Conservation (phyloP, 2,888 invertebrate genomes). For the Drosophila siamana region DNA sequence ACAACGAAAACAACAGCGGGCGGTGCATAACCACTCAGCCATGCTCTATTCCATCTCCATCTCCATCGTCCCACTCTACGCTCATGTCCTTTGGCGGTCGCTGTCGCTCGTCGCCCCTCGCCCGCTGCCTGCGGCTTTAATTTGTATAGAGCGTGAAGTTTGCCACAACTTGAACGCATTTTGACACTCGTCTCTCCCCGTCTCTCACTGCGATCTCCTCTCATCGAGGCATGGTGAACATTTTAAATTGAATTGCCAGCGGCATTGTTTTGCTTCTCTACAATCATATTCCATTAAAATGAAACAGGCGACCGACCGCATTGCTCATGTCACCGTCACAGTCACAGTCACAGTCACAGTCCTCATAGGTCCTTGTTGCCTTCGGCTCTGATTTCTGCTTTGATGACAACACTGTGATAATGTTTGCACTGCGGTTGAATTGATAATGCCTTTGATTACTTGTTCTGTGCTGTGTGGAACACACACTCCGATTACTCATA, state of each 20-base stretch:
- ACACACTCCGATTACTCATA: conserved; percentile 43
- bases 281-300: conserved; percentile 84
- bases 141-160: conserved; percentile 78
- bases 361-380: conserved; percentile 40
- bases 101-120: conserved; percentile 5
- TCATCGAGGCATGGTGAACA: conserved; percentile 52
- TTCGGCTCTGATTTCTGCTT: conserved; percentile 63
- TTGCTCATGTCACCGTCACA: conserved; percentile 72
- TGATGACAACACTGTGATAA: conserved; percentile 73
- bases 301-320: conserved; percentile 31
- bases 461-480: conserved; percentile 24
- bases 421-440: conserved; percentile 73
- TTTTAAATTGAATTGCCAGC: conserved; percentile 84
- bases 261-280: conserved; percentile 84
- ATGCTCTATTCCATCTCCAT: conserved; percentile 25
- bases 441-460: conserved; percentile 70
- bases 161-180: conserved; percentile 70
- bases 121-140: conserved; percentile 74
- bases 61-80: conserved; percentile 4
- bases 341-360: conserved; percentile 6
- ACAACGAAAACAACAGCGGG: conserved; percentile 81
- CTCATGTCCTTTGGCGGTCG: conserved; percentile 26
- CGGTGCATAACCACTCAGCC: conserved; percentile 69
- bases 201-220: conserved; percentile 57
- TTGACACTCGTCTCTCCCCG: conserved; percentile 47